These are phyloP conservation scores for Pelodiscus sinensis DNA, from an alignment of 2,113 vertebrate genomes.

Conservation along the genomic window DNA sequence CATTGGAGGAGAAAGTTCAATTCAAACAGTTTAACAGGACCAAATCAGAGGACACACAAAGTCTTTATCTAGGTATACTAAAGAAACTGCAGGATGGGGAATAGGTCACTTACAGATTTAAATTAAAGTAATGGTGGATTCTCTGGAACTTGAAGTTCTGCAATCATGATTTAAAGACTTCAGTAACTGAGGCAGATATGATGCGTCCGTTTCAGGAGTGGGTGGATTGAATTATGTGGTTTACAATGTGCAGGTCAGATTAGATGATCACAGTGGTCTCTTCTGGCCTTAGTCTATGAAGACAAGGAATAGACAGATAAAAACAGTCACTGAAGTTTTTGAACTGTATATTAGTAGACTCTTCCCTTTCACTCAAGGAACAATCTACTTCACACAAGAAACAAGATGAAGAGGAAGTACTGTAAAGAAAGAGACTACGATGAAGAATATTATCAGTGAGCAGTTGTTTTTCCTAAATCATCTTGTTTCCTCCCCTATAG, in stretches of 20 bases:
- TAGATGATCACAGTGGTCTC: not conserved
- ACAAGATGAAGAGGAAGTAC: not conserved
- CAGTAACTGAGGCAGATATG: not conserved
- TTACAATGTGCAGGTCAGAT: not conserved
- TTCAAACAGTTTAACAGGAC: not conserved
- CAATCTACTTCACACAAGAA: not conserved
- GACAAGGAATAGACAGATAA: not conserved
- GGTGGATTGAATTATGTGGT: not conserved
- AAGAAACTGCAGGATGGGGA: not conserved
- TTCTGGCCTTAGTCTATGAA: not conserved
- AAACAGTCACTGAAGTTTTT: not conserved
- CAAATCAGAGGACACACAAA: not conserved
- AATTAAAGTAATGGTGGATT: not conserved
- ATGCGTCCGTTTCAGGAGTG: not conserved
- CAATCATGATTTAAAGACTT: not conserved
- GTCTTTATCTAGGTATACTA: not conserved
- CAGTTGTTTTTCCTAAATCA: not conserved
- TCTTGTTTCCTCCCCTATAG: slow-evolving; percentile 9
- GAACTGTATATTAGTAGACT: not conserved
- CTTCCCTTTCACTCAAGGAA: not conserved
- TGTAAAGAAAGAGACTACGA: slow-evolving; percentile 13
- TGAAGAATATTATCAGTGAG: not conserved
- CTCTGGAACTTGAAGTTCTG: not conserved
- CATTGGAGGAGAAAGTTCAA: not conserved
- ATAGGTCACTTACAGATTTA: not conserved